Conservation (phyloP, 2,797 vertebrate species). For the Oreochromis mossambicus region DNA sequence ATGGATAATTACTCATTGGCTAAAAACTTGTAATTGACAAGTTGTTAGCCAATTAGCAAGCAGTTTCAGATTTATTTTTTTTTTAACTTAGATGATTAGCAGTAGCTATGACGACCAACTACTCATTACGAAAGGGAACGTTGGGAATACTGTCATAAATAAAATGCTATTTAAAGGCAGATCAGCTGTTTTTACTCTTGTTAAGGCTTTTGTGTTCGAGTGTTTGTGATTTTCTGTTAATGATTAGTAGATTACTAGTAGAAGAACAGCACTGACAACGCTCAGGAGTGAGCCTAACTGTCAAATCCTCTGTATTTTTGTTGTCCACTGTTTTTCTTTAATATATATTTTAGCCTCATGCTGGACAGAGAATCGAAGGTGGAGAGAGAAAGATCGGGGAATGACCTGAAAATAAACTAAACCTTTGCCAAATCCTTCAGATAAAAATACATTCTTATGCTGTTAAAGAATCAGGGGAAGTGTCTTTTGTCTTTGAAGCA, state of each 20-base stretch:
- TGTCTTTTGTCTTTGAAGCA: not conserved
- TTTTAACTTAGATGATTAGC: accelerated
- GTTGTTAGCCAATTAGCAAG: not conserved
- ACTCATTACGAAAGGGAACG: not conserved
- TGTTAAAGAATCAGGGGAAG: accelerated
- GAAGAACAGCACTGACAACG: not conserved
- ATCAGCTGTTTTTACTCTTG: not conserved
- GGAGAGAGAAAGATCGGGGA: not conserved
- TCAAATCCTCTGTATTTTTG: not conserved
- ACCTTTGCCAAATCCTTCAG: not conserved
- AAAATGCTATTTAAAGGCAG: not conserved
- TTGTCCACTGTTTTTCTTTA: not conserved
- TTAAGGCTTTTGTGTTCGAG: not conserved
- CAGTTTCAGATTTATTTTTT: accelerated
- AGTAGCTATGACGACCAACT: not conserved
- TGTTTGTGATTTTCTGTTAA: not conserved
- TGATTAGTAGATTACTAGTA: not conserved
- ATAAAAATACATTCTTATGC: not conserved
- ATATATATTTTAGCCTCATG: not conserved
- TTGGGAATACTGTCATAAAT: not conserved
- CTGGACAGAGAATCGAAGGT: not conserved
- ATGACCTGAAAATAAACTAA: not conserved
- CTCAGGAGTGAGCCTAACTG: accelerated
- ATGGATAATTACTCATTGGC: not conserved
- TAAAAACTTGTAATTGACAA: accelerated